Evolutionary conservation across 2,888 invertebrate genomes (phyloP).

Genomic region (Cetonia aurata): DNA sequence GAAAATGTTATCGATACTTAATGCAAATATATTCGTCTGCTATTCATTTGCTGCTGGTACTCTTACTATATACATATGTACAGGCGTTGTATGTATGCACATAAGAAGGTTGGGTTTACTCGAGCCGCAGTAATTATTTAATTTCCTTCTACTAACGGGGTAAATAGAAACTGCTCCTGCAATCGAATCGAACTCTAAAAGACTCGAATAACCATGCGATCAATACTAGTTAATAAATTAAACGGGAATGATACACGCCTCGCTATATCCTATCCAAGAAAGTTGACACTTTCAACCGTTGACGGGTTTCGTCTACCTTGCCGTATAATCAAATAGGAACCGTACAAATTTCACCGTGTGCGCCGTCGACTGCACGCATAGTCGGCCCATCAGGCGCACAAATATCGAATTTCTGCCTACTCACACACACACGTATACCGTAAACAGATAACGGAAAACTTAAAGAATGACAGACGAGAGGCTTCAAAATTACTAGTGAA

Average conservation of each 20-base stretch:
- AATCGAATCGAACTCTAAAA: not conserved
- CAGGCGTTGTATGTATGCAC: no score
- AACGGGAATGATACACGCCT: no score
- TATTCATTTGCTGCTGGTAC: no score
- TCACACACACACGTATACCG: constrained; percentile 13
- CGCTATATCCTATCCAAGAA: constrained; percentile 2
- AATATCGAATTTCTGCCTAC: constrained; percentile 29
- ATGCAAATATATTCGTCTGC: no score
- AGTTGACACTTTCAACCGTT: constrained; percentile 20
- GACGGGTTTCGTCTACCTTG: constrained; percentile 31
- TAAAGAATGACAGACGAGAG: constrained; percentile 35
- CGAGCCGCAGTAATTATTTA: no score
- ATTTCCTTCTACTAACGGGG: no score
- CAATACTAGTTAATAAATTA: no score
- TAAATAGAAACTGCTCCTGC: no score
- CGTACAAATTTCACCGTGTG: constrained; percentile 12
- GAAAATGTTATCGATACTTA: no score
- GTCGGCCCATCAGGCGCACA: constrained; percentile 1
- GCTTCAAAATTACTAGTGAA: constrained; percentile 35
- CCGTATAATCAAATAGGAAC: constrained; percentile 17
- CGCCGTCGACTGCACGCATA: constrained; percentile 12
- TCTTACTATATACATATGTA: no score
- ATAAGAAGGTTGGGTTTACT: no score
- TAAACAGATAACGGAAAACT: constrained; percentile 32
- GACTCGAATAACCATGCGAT: not conserved